Conservation (phyloP, 2,797 vertebrate species). For the Karalla daura region DNA sequence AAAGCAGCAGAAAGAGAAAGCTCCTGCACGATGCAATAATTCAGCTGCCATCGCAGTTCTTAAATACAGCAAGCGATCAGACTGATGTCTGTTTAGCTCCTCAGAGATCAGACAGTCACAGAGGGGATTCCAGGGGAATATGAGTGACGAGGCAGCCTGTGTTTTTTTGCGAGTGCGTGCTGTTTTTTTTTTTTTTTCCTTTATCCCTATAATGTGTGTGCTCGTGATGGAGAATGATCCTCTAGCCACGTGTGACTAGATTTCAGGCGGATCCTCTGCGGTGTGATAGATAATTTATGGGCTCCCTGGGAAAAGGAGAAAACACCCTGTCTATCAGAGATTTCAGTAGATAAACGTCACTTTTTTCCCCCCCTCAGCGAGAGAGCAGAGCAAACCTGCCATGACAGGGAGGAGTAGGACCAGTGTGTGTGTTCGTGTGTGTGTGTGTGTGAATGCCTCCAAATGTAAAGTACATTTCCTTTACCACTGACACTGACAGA, state of each 20-base stretch:
- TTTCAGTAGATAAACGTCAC: conserved; percentile 28
- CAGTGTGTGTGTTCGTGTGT: not conserved
- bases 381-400: conserved; percentile 20
- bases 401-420: not conserved
- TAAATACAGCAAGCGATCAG: conserved; percentile 13
- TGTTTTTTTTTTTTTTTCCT: not conserved
- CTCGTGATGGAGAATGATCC: conserved; percentile 32
- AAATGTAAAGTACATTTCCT: not conserved
- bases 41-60: conserved; percentile 11
- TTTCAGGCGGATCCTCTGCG: conserved; percentile 25
- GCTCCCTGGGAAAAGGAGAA: conserved; percentile 1
- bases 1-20: not conserved
- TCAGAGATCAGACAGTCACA: conserved; percentile 44
- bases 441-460: not conserved
- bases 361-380: conserved; percentile 1
- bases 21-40: not conserved
- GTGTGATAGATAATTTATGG: conserved; percentile 43
- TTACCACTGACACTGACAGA: not conserved
- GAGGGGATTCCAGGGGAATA: conserved; percentile 52
- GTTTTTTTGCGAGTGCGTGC: not conserved
- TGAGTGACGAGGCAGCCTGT: conserved; percentile 22
- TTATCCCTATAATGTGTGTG: not conserved
- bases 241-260: not conserved
- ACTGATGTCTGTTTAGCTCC: conserved; percentile 33
- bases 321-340: not conserved